Evolutionary conservation across 2,113 vertebrate species (phyloP).

Genomic region (Epinephelus cyanopodus): DNA sequence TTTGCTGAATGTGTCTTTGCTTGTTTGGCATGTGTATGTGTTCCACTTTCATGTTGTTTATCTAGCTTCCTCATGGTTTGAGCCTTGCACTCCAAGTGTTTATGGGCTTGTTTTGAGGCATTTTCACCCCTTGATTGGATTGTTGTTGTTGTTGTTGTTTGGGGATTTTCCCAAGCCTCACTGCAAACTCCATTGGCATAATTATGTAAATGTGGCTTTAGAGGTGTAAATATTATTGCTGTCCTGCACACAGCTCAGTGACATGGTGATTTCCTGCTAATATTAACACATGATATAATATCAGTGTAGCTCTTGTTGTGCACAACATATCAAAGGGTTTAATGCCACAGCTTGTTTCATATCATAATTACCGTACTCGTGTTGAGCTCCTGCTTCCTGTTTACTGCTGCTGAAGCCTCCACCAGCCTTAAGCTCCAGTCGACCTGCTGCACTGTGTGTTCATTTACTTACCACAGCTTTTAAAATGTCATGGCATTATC

Average conservation of each 20-base stretch:
- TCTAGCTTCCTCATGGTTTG: not conserved
- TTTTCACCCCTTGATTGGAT: constrained; percentile 11
- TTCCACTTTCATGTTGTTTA: not conserved
- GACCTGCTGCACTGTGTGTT: not conserved
- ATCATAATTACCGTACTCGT: not conserved
- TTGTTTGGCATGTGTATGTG: not conserved
- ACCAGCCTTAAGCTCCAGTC: not conserved
- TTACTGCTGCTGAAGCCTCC: constrained; percentile 16
- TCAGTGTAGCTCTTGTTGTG: not conserved
- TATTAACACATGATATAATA: not conserved
- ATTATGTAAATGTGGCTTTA: constrained; percentile 13
- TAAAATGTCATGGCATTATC: not conserved
- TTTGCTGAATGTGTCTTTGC: not conserved
- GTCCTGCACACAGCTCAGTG: constrained; percentile 12
- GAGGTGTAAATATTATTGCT: constrained; percentile 6
- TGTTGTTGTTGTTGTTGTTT: constrained; percentile 11
- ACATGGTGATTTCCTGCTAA: not conserved
- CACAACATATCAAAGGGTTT: constrained; percentile 5
- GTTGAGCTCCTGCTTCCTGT: constrained; percentile 24
- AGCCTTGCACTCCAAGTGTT: not conserved
- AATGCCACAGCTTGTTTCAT: constrained; percentile 9
- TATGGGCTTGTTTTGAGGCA: not conserved
- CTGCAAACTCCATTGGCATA: constrained; percentile 3
- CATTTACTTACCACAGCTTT: not conserved
- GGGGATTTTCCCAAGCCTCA: not conserved